Base-by-base conservation (phyloP, 2,113 vertebrate species). In the Excalfactoria chinensis region DNA sequence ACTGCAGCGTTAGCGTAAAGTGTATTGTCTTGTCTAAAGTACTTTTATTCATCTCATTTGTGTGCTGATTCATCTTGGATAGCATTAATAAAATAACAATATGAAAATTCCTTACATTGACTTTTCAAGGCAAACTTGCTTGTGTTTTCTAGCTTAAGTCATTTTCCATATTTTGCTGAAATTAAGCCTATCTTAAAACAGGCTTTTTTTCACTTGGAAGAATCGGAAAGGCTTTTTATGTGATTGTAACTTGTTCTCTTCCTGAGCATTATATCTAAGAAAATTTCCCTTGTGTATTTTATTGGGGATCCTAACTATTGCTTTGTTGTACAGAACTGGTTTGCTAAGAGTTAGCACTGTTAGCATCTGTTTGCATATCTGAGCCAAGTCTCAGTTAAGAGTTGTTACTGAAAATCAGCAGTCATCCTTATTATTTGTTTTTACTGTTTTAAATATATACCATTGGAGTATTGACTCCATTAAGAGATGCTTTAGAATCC, bases 11-110 rank as follows among this genome's bases (percentile, higher is more conserved):
- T 94, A 84, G 70, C 88, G 32, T 88, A 74, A 88, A 88, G 55
- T 89, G 13, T 17, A 32, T 55, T 76, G 49, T 80, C 34, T 71
- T 64, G 37, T 89, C 55, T 74, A 19, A 81, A 91, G 15, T 87
- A 93, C 51, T 87, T 90, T 30, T 59, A 63, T 89, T 94, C 86
- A 86, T 91, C 84, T 93, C 66, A 79, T 81, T 93, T 90, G 40
- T 95, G 73, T 93, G 51, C 59, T 62, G 48, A 68, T 92, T 91
- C 7, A 0, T 86, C 4, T 4, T 89, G 82, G 67, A 76, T 88
- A 88, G 46, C 62, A 55, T 96, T 94, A 96, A 94, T 95, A 94
- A 96, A 96, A 43, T 71, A 95, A 82, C 49, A 66, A 26, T 81
- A 66, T 86, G 46, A 66, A 69, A 86, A 82, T 37, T 77, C n/a